Evolutionary conservation across 2,113 vertebrate genomes (phyloP).

Genomic region (Bambusicola thoracicus): DNA sequence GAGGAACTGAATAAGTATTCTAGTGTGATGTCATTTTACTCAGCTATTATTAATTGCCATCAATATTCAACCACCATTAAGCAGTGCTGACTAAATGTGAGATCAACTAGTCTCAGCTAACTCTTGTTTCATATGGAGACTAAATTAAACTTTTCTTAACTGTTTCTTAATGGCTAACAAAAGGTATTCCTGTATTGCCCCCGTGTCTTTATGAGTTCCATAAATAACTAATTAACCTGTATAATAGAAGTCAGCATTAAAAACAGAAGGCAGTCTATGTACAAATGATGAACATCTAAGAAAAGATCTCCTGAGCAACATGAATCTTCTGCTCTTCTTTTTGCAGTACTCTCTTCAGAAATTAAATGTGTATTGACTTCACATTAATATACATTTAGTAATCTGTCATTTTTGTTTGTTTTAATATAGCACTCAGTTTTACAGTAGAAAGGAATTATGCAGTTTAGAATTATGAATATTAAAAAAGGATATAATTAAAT

Average conservation of each 20-base stretch:
- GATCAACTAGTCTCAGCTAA: conserved; percentile 55
- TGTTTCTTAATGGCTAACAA: conserved; percentile 71
- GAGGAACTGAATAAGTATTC: not conserved
- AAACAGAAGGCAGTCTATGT: conserved; percentile 53
- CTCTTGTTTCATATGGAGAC: conserved; percentile 48
- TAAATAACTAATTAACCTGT: conserved; percentile 79
- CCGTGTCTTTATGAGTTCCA: conserved; percentile 70
- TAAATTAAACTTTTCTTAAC: conserved; percentile 72
- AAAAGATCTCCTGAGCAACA: conserved; percentile 55
- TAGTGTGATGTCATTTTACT: conserved; percentile 11
- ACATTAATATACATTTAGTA: conserved; percentile 84
- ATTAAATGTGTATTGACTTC: conserved; percentile 85
- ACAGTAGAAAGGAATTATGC: conserved; percentile 86
- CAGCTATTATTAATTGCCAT: conserved; percentile 38
- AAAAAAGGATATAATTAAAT: conserved; percentile 91
- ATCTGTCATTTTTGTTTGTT: conserved; percentile 87
- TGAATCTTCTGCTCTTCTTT: conserved; percentile 33
- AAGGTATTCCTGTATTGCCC: conserved; percentile 62
- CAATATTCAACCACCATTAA: conserved; percentile 48
- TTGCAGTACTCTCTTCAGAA: conserved; percentile 71
- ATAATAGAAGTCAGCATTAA: conserved; percentile 42
- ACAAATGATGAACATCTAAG: conserved; percentile 6
- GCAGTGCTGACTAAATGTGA: conserved; percentile 47
- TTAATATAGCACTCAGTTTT: conserved; percentile 83
- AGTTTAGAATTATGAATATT: conserved; percentile 89